Evolutionary conservation across 1,140 invertebrate species (phyloP).

Genomic region (Micrasema longulum): DNA sequence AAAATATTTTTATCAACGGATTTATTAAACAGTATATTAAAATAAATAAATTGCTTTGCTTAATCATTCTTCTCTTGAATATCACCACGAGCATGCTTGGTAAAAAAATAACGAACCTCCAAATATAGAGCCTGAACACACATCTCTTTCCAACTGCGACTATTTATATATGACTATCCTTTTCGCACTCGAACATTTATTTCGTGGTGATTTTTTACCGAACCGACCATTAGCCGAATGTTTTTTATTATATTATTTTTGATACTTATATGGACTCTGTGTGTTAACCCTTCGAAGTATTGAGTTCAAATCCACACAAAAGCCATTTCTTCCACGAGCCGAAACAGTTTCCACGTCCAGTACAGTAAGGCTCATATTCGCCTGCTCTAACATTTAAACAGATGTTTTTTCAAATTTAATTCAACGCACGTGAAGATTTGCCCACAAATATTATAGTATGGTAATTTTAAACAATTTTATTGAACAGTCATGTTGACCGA

Average conservation of each 20-base stretch:
- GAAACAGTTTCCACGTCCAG: no score
- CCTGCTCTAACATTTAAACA: background rate
- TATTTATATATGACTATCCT: conserved; percentile 3
- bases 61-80: no score
- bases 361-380: background rate
- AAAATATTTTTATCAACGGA: no score
- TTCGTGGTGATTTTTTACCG: conserved; percentile 51
- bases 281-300: conserved; percentile 51
- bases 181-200: conserved; percentile 43
- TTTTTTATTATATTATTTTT: conserved; percentile 53
- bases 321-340: background rate
- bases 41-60: no score
- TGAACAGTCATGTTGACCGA: conserved; percentile 41
- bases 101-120: conserved; percentile 53
- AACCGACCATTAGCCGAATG: conserved; percentile 53
- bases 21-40: no score
- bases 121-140: conserved; percentile 43
- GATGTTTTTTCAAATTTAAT: background rate
- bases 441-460: conserved; percentile 43
- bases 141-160: conserved; percentile 24
- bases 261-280: conserved; percentile 49
- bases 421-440: conserved; percentile 34
- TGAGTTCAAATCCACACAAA: conserved; percentile 28
- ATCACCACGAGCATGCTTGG: conserved; percentile 38
- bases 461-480: conserved; percentile 45